Conservation (phyloP, 2,797 vertebrate genomes). For the Lepilemur septentrionalis region DNA sequence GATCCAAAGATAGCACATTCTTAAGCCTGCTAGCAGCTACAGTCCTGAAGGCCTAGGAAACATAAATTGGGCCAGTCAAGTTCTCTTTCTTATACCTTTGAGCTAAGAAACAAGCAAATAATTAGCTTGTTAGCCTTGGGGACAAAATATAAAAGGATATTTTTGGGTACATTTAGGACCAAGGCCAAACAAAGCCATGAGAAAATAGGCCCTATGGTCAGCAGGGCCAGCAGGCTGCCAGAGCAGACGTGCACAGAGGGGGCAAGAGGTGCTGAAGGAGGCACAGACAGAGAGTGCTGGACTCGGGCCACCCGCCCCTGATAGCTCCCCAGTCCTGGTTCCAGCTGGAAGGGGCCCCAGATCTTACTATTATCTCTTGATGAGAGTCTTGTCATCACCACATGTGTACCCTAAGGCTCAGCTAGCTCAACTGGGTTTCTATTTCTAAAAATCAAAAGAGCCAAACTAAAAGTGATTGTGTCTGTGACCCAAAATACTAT, state of each 20-base stretch:
- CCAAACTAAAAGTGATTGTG: background rate
- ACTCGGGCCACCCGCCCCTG: background rate
- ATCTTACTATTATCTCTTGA: background rate
- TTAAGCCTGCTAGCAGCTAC: background rate
- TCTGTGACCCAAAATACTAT: background rate
- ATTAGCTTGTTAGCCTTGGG: background rate
- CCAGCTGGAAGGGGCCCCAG: background rate
- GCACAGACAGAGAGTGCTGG: accelerated
- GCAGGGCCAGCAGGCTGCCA: background rate
- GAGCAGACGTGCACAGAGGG: accelerated
- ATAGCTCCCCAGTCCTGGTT: background rate
- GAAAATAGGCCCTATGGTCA: accelerated
- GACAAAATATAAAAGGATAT: background rate
- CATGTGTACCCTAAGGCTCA: background rate
- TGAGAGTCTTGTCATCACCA: background rate
- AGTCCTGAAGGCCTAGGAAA: background rate
- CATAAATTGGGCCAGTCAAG: background rate
- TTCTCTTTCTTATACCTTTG: background rate
- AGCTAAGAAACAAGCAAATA: background rate
- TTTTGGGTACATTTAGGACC: background rate
- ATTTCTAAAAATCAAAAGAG: background rate
- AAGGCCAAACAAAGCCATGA: background rate
- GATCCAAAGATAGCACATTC: background rate
- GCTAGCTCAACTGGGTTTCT: background rate
- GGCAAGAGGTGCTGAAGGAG: background rate